These are phyloP conservation scores for Phaethornis superciliosus DNA, from an alignment of 2,113 vertebrate species.

Conservation along the genomic window DNA sequence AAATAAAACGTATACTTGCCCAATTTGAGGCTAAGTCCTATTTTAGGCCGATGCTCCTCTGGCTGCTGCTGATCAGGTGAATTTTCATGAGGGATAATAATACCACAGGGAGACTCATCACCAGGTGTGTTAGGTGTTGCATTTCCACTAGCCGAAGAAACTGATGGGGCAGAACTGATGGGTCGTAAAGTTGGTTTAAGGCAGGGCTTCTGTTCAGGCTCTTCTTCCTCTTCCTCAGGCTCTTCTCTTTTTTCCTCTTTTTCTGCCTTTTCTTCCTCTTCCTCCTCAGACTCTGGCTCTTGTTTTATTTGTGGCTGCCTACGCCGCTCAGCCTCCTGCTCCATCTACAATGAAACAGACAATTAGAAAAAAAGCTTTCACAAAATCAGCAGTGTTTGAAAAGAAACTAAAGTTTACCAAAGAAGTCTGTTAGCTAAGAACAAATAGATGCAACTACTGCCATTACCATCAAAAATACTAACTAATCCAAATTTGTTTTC, in stretches of 20 bases:
- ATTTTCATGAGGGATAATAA: conserved; percentile 99
- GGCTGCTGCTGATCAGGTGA: conserved; percentile 91
- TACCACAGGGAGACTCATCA: conserved; percentile 95
- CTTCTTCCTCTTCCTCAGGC: conserved; percentile 86
- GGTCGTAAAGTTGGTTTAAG: conserved; percentile 95
- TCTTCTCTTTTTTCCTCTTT: conserved; percentile 90
- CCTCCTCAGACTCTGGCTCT: conserved; percentile 87
- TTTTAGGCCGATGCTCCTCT: conserved; percentile 94
- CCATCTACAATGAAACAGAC: conserved; percentile 84
- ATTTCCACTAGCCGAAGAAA: conserved; percentile 93
- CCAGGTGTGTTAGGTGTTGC: conserved; percentile 93
- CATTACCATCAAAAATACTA: background rate
- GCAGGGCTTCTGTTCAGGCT: conserved; percentile 87
- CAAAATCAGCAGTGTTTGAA: background rate
- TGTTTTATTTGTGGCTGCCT: conserved; percentile 90
- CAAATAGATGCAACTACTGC: background rate
- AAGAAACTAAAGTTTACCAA: background rate
- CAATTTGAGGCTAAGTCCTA: conserved; percentile 95
- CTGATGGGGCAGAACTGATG: conserved; percentile 93
- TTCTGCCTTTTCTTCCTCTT: conserved; percentile 86
- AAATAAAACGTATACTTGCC: conserved; percentile 75
- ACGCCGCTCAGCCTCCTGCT: conserved; percentile 95
- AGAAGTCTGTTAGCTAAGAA: background rate
- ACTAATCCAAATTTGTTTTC: background rate
- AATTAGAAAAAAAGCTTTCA: background rate